These are phyloP conservation scores for Lophochroa leadbeateri DNA, from an alignment of 2,113 vertebrate species.

Conservation along the genomic window DNA sequence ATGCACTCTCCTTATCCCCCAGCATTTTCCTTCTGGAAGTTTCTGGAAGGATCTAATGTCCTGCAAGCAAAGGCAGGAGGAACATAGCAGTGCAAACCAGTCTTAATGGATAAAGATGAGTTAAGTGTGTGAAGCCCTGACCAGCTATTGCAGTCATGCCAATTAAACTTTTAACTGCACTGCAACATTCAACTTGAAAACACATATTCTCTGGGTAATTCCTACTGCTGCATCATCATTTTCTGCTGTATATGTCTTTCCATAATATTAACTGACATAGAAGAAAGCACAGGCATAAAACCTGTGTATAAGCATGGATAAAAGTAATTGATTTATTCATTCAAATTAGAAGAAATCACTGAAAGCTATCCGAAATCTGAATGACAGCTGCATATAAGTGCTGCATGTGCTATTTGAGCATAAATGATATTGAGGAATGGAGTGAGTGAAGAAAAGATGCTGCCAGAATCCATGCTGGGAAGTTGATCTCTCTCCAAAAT, in stretches of 20 bases:
- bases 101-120: neutral
- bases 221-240: neutral
- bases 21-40: neutral
- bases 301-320: neutral
- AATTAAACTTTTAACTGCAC: neutral
- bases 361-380: neutral
- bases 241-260: neutral
- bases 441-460: neutral
- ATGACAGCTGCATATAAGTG: neutral
- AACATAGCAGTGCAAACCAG: neutral
- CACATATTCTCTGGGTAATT: neutral
- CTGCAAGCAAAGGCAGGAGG: neutral
- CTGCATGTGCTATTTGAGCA: neutral
- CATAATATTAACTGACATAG: neutral
- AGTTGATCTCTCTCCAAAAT: slow-evolving; percentile 53
- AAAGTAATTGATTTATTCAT: neutral
- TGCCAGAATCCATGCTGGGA: slow-evolving; percentile 48
- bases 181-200: neutral
- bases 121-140: neutral
- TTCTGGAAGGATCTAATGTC: neutral
- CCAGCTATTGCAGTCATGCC: neutral
- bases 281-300: neutral
- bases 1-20: neutral
- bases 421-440: neutral
- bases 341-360: neutral